Conservation (phyloP, 35 echinoderm and acorn worm genomes). For the Lytechinus pictus region DNA sequence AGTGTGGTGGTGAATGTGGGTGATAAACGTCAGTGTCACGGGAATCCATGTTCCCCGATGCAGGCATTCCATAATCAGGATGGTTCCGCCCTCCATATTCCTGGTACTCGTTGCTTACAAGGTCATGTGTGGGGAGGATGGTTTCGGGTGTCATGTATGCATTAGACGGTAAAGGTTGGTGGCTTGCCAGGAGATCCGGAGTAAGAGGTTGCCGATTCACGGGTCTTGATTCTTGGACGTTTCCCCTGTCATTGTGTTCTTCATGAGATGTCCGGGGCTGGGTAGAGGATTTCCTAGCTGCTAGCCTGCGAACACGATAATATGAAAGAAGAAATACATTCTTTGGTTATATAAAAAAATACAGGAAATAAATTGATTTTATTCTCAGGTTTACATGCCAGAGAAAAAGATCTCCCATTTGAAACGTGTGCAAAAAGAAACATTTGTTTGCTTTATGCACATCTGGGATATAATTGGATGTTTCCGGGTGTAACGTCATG, state of each 20-base stretch:
- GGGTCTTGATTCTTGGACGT: neutral
- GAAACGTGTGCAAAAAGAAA: too few species aligned
- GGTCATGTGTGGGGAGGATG: neutral
- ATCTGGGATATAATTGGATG: neutral
- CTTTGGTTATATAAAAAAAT: neutral
- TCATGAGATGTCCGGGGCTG: neutral
- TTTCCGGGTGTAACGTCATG: neutral
- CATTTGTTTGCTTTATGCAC: too few species aligned
- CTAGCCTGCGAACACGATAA: neutral
- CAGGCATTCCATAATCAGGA: neutral
- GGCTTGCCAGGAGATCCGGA: neutral
- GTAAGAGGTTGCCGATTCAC: neutral
- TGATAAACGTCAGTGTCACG: neutral
- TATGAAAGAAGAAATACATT: neutral
- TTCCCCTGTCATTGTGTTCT: neutral
- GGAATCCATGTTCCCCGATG: neutral
- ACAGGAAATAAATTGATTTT: neutral
- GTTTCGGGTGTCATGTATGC: neutral
- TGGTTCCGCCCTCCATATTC: neutral
- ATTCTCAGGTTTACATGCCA: too few species aligned
- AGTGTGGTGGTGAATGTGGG: neutral
- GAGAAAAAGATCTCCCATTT: too few species aligned
- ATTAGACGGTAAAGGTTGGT: neutral
- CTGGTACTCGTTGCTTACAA: neutral
- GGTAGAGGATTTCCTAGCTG: neutral